A percentile compares a stretch with the other conserved stretches of the same genome.
These are phyloP conservation scores for Hofmannophila pseudospretella DNA, from an alignment of 2,888 invertebrate genomes.

Conservation along the genomic window DNA sequence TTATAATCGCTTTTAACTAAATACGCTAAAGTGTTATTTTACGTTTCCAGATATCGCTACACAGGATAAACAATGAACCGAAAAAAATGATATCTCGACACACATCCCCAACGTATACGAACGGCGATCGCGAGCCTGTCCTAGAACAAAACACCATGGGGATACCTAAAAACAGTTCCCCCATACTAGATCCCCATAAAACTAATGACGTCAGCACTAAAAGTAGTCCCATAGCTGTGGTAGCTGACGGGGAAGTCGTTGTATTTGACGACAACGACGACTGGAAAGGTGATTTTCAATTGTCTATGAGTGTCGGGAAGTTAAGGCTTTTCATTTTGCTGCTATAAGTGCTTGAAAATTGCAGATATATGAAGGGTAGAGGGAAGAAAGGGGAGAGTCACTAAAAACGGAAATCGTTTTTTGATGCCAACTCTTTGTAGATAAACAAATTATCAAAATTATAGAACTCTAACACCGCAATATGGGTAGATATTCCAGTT, in stretches of 20 bases:
- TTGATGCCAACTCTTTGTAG: too few relatives aligned
- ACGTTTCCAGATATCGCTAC: slow-evolving; percentile 64
- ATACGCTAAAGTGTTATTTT: too few relatives aligned
- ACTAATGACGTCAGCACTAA: slow-evolving; percentile 61
- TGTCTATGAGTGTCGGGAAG: too few relatives aligned
- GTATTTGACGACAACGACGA: slow-evolving; percentile 93
- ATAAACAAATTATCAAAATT: too few relatives aligned
- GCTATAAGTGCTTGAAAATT: slow-evolving; percentile 1
- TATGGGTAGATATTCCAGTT: too few relatives aligned
- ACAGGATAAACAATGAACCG: slow-evolving; percentile 67
- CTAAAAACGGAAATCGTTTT: too few relatives aligned
- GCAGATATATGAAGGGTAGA: too few relatives aligned
- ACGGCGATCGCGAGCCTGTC: slow-evolving; percentile 55
- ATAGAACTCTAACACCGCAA: too few relatives aligned
- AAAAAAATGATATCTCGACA: slow-evolving; percentile 72
- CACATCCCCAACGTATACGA: slow-evolving; percentile 68
- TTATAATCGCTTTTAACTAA: too few relatives aligned
- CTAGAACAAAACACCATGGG: slow-evolving; percentile 53
- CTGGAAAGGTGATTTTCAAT: slow-evolving; percentile 80
- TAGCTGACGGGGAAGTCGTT: slow-evolving; percentile 87
- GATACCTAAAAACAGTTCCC: slow-evolving; percentile 69
- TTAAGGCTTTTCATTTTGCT: not conserved
- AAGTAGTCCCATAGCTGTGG: slow-evolving; percentile 78
- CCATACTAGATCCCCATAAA: slow-evolving; percentile 68
- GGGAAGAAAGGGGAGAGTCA: too few relatives aligned